phyloP scores from a whole-genome alignment of 2,888 invertebrate genomes.

The Eumerus sabulonum region DNA sequence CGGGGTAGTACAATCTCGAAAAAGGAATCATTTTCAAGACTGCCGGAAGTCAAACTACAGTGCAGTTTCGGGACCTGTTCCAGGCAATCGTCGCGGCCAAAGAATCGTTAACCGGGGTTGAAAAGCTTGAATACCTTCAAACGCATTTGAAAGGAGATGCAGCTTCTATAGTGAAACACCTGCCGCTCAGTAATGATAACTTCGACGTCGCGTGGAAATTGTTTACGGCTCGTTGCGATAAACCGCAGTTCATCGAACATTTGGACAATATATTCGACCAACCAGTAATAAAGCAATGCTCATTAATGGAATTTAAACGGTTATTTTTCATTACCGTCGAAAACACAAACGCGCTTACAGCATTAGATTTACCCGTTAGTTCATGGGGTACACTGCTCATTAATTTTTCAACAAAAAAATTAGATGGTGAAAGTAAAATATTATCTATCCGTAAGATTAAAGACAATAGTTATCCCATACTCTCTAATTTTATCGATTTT shows the following conservation, averaged over 20 bases:
- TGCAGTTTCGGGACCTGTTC: too few relatives aligned
- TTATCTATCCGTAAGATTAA: constrained; percentile 15
- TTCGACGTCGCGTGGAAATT: background rate
- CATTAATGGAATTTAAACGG: too few relatives aligned
- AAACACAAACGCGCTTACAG: too few relatives aligned
- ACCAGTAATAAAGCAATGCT: too few relatives aligned
- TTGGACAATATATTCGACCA: too few relatives aligned
- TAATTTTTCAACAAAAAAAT: constrained; percentile 17
- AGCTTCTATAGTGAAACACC: too few relatives aligned
- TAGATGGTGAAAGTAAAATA: constrained; percentile 17
- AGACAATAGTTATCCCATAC: background rate
- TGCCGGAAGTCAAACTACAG: background rate
- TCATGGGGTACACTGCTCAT: too few relatives aligned
- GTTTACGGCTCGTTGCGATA: background rate
- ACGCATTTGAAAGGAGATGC: background rate
- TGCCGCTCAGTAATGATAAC: background rate
- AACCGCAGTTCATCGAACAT: background rate
- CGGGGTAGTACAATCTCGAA: background rate
- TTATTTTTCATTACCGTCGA: too few relatives aligned
- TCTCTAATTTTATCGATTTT: constrained; percentile 7
- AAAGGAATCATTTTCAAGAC: background rate
- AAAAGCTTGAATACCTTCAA: too few relatives aligned
- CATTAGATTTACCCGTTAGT: too few relatives aligned
- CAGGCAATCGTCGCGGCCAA: too few relatives aligned
- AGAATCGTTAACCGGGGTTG: constrained; percentile 3